Base-by-base conservation (phyloP, 2,797 vertebrate genomes). In the Epinephelus awoara region DNA sequence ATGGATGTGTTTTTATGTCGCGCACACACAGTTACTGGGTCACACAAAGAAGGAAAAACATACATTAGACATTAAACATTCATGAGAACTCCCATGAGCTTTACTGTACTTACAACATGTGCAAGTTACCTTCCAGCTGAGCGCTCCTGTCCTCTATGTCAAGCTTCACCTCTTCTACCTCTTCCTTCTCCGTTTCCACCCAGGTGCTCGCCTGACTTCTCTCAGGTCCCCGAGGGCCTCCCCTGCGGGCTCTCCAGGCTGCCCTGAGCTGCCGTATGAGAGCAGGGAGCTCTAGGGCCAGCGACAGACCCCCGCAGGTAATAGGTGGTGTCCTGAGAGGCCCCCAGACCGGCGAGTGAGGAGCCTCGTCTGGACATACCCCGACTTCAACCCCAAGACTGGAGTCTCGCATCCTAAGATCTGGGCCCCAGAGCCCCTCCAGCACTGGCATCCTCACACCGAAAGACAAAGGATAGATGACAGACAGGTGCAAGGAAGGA, bases 181-280 rank as follows among this genome's bases (percentile, higher is more conserved):
- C 88, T 29, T 79, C 87, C 67, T 85, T 77, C 67, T 88, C 88
- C 19, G 70, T 70, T 64, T 89, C 74, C 61, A 79, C 72, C 91
- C 90, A 91, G 47, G 80, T 56, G 75, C 70, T 71, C 2, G 47
- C 59, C 72, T 85, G 71, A 56, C 83, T 84, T 52, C 66, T 85
- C 71, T 89, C 82, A 0, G 78, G 76, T 10, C 79, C 83, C 50
- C 29, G 87, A 5, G 85, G 64, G 17, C 80, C 87, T 51, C 88
- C 88, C 62, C 83, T 85, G 56, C 91, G 88, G 1, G 89, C 89
- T 67, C 87, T 91, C 93, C 93, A 94, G 17, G 89, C 92, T 0
- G 85, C 87, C 83, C 93, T 78, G 59, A 94, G 91, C 83, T 94
- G 93, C 47, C 93, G 85, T 73, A 94, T 83, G 47, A 94, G 92